phyloP scores from a whole-genome alignment of 1,140 invertebrate genomes.

The Vanessa atalanta region DNA sequence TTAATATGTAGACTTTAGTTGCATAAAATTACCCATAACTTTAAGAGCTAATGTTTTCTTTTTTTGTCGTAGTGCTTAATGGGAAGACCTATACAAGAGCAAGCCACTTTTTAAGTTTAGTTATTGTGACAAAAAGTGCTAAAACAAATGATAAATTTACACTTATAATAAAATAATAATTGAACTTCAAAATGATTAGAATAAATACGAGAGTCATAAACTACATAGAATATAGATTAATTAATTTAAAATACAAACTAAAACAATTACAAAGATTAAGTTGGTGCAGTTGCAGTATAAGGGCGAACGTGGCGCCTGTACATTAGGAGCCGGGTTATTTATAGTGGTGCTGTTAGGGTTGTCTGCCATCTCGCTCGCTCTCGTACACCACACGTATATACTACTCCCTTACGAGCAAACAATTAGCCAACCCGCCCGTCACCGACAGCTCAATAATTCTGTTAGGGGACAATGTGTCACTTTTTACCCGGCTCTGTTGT shows the following conservation, averaged over 20 bases:
- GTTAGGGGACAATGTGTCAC: conserved; percentile 33
- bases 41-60: conserved; percentile 1
- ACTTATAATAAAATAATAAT: too few relatives aligned
- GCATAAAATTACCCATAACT: neutral
- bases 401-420: conserved; percentile 41
- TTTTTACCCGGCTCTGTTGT: conserved; percentile 37
- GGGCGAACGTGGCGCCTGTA: conserved; percentile 49
- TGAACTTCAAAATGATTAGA: too few relatives aligned
- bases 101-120: too few relatives aligned
- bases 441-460: conserved; percentile 54
- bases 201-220: too few relatives aligned
- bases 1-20: conserved; percentile 7
- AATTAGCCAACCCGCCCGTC: conserved; percentile 50
- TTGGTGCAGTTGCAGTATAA: conserved; percentile 16
- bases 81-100: neutral
- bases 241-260: neutral
- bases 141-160: too few relatives aligned
- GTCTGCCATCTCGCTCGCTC: conserved; percentile 34
- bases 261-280: conserved; percentile 24
- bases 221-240: too few relatives aligned
- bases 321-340: conserved; percentile 54
- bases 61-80: neutral
- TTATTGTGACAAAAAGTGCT: too few relatives aligned
- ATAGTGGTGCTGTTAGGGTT: conserved; percentile 45
- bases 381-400: neutral